Base-by-base conservation (phyloP, 2,113 vertebrate species). In the Chaetops frenatus region DNA sequence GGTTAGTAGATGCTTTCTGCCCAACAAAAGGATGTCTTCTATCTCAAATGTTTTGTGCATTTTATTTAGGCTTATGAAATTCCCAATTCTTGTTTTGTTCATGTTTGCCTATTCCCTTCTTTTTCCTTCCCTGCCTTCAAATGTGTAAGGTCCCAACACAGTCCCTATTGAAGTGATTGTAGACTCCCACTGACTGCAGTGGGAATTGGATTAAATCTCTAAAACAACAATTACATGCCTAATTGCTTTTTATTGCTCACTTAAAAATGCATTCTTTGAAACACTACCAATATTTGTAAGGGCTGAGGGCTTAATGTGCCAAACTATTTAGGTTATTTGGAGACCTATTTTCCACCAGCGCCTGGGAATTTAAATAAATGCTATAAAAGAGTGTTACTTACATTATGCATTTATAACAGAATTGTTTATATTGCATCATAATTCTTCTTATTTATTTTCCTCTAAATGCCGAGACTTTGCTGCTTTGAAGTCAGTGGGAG, bases 201-300 rank as follows among this genome's bases (percentile, higher is more conserved):
- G 53, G 87, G 90, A 95, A 92, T 94, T 91, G 91, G 84, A 84
- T 94, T 92, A 90, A 74, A 93, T 78, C 83, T 91, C 88, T 94
- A 78, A 94, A 97, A 76, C 78, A 95, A 89, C 87, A 90, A 95
- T 97, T 96, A 95, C 91, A 96, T 82, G 95, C 87, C 91, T 92
- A 89, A 95, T 97, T 96, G 74, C 93, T 94, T 90, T 95, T 96
- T 97, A 97, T 86, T 97, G 81, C 84, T 94, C 87, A 91, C 95
- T 97, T 95, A 85, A 95, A 97, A 96, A 96, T 87, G 87, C 93
- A 94, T 96, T 95, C 93, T 88, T 95, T 92, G 94, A 94, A 95
- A 95, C 84, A 87, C 87, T 76, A 97, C 73, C 89, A 85, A 84
- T 97, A 95, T 94, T 91, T 90, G 70, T 90, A 77, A 94, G 88